Evolutionary conservation across 2,113 vertebrate genomes (phyloP).

Genomic region (Cervus canadensis): DNA sequence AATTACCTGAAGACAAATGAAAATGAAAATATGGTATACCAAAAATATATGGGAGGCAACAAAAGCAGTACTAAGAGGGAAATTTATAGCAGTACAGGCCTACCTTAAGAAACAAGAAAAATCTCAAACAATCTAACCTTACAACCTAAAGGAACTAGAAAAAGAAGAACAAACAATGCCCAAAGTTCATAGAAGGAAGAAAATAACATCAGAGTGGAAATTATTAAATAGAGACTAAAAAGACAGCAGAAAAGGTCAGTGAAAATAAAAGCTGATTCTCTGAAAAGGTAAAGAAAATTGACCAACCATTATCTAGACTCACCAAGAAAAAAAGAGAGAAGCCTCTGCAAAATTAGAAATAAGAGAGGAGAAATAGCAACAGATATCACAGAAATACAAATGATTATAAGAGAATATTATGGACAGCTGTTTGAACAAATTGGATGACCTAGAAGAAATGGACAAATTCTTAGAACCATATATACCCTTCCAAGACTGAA

Average conservation of each 20-base stretch:
- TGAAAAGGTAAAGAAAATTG: neutral
- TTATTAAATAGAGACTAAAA: neutral
- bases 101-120: neutral
- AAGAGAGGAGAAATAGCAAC: too few species aligned
- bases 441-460: too few species aligned
- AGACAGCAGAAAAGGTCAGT: neutral
- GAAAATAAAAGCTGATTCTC: neutral
- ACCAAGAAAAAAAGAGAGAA: neutral
- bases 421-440: too few species aligned
- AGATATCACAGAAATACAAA: too few species aligned
- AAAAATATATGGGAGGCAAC: neutral
- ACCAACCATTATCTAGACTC: neutral
- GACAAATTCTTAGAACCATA: too few species aligned
- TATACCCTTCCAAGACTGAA: too few species aligned
- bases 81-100: neutral
- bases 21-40: neutral
- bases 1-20: neutral
- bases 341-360: too few species aligned
- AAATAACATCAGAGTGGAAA: neutral
- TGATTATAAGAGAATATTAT: too few species aligned
- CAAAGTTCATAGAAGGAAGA: neutral
- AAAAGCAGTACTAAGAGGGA: neutral
- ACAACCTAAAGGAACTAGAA: neutral
- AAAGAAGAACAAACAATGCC: neutral
- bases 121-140: neutral